phyloP scores from a whole-genome alignment of 2,113 vertebrate species.

The Poeciliopsis prolifica region DNA sequence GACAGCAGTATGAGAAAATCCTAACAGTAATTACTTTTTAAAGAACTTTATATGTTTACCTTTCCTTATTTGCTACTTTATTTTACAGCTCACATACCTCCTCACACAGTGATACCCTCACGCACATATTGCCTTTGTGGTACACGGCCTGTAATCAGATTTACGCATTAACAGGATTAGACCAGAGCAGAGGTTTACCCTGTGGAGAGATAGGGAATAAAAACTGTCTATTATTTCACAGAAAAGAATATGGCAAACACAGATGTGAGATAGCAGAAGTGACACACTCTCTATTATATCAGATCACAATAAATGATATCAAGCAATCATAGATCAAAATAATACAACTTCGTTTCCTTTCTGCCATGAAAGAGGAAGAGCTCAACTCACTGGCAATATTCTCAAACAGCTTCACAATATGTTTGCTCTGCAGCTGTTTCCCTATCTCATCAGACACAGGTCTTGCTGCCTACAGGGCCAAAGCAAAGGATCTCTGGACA shows the following conservation, averaged over 20 bases:
- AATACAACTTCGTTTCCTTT: conserved; percentile 24
- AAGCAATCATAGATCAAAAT: conserved; percentile 50
- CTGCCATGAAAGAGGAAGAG: conserved; percentile 24
- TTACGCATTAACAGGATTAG: conserved; percentile 70
- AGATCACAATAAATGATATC: conserved; percentile 55
- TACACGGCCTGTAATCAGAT: conserved; percentile 66
- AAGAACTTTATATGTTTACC: not conserved
- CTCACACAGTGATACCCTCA: conserved; percentile 17
- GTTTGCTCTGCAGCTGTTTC: conserved; percentile 22
- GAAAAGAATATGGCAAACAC: conserved; percentile 42
- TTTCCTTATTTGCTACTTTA: not conserved
- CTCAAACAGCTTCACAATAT: conserved; percentile 25
- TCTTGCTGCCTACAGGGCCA: conserved; percentile 35
- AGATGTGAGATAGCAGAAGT: conserved; percentile 53
- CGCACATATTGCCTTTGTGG: conserved; percentile 42
- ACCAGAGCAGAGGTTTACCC: conserved; percentile 56
- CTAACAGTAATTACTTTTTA: not conserved
- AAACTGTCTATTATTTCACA: conserved; percentile 61
- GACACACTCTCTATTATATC: conserved; percentile 51
- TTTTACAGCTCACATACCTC: conserved; percentile 12
- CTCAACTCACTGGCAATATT: conserved; percentile 16
- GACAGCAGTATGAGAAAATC: not conserved
- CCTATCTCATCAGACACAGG: conserved; percentile 33
- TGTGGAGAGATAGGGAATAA: conserved; percentile 54
- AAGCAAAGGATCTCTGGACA: conserved; percentile 53